Evolutionary conservation across 2,888 invertebrate genomes (phyloP).

Genomic region (Melinopterus prodromus): DNA sequence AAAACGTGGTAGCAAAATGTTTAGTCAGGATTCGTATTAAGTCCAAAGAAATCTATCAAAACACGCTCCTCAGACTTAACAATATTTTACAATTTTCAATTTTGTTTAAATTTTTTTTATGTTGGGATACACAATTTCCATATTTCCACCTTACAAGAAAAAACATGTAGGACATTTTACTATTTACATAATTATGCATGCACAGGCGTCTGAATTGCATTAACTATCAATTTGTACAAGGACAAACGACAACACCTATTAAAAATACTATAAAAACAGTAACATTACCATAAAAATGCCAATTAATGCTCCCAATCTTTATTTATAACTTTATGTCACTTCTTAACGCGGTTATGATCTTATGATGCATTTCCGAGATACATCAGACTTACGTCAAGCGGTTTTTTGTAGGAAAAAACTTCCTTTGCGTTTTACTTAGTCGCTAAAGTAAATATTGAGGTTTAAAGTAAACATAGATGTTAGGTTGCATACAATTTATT

Average conservation of each 20-base stretch:
- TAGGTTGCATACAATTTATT: neutral
- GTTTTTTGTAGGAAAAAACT: neutral
- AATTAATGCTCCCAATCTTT: neutral
- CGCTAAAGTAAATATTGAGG: neutral
- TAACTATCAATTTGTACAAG: neutral
- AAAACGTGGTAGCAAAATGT: too few relatives aligned
- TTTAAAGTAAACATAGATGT: neutral
- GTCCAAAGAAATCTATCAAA: too few relatives aligned
- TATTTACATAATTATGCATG: neutral
- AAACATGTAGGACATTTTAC: too few relatives aligned
- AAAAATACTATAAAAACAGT: neutral
- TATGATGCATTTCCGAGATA: neutral
- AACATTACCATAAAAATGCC: neutral
- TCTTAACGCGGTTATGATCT: neutral
- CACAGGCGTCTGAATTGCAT: neutral
- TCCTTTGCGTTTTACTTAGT: neutral
- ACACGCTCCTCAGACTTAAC: too few relatives aligned
- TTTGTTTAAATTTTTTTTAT: too few relatives aligned
- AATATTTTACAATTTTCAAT: too few relatives aligned
- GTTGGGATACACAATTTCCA: too few relatives aligned
- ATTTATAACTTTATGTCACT: neutral
- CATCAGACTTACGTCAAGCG: neutral
- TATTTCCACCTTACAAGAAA: too few relatives aligned
- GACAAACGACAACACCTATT: neutral
- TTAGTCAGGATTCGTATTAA: too few relatives aligned